These are phyloP conservation scores for Etheostoma perlongum DNA, from an alignment of 2,797 vertebrate genomes.

Conservation along the genomic window DNA sequence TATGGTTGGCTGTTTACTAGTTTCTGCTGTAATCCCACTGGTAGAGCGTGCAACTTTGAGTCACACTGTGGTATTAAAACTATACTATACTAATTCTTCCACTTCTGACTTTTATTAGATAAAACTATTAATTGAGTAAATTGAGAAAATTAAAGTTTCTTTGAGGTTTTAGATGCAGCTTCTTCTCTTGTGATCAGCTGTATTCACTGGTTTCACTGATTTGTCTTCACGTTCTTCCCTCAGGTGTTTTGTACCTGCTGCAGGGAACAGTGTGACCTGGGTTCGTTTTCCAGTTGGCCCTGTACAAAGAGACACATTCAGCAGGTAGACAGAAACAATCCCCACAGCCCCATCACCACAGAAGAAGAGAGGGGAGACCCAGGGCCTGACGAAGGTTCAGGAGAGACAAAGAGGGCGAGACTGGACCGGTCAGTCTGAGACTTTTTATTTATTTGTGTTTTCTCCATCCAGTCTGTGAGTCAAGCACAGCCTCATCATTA, in stretches of 20 bases:
- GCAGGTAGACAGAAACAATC: conserved; percentile 22
- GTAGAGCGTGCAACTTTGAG: too few species aligned
- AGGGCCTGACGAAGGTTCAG: conserved; percentile 6
- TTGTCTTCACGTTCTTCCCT: not conserved
- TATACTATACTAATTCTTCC: too few species aligned
- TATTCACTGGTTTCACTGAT: not conserved
- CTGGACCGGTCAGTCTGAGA: conserved; percentile 35
- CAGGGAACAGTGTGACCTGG: conserved; percentile 8
- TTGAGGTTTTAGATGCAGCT: too few species aligned
- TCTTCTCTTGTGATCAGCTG: not conserved
- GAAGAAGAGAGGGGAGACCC: conserved; percentile 29
- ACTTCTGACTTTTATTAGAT: too few species aligned
- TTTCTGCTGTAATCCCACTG: too few species aligned
- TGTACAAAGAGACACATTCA: not conserved
- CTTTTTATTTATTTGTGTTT: too few species aligned
- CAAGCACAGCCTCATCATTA: too few species aligned
- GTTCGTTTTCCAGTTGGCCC: conserved; percentile 39
- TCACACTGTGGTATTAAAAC: too few species aligned
- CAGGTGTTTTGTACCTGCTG: conserved; percentile 53
- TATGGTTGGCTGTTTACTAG: too few species aligned
- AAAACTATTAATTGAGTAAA: too few species aligned
- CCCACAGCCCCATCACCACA: conserved; percentile 21
- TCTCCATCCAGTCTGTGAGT: too few species aligned
- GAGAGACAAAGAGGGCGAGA: conserved; percentile 36
- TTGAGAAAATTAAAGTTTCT: too few species aligned